phyloP scores from a whole-genome alignment of 2,797 vertebrate species.

The Diceros bicornis region DNA sequence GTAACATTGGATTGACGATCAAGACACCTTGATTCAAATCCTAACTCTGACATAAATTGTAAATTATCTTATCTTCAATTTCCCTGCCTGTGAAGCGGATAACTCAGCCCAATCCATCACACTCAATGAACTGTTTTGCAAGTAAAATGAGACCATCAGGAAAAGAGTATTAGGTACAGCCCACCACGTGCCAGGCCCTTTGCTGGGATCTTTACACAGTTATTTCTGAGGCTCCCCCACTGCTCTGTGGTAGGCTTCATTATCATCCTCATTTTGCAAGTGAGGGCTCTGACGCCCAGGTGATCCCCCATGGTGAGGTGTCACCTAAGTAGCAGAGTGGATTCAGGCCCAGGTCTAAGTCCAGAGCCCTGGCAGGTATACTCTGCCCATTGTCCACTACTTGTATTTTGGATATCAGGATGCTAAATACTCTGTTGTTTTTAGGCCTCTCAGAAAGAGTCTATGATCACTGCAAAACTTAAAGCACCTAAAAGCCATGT shows the following conservation, averaged over 20 bases:
- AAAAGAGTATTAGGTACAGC: neutral
- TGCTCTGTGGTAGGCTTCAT: neutral
- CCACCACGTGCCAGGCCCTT: accelerated
- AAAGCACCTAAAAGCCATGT: neutral
- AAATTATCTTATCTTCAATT: neutral
- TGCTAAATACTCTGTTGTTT: neutral
- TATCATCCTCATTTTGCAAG: neutral
- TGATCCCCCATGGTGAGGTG: too few species aligned
- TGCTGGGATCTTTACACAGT: neutral
- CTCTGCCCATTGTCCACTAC: neutral
- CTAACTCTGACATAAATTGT: neutral
- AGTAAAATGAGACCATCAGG: neutral
- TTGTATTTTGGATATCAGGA: neutral
- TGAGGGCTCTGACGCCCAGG: neutral
- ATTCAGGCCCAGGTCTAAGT: neutral
- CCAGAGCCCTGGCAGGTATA: neutral
- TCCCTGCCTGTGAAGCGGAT: neutral
- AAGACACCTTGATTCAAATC: neutral
- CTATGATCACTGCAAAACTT: neutral
- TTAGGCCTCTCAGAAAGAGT: neutral
- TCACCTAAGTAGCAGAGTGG: neutral
- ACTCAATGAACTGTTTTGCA: neutral
- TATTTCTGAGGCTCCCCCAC: neutral
- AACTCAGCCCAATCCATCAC: accelerated
- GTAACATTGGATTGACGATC: neutral